Percentiles rank a stretch among this genome's conserved stretches.
Conservation (phyloP, 2,113 vertebrate species). For the Lepus europaeus region DNA sequence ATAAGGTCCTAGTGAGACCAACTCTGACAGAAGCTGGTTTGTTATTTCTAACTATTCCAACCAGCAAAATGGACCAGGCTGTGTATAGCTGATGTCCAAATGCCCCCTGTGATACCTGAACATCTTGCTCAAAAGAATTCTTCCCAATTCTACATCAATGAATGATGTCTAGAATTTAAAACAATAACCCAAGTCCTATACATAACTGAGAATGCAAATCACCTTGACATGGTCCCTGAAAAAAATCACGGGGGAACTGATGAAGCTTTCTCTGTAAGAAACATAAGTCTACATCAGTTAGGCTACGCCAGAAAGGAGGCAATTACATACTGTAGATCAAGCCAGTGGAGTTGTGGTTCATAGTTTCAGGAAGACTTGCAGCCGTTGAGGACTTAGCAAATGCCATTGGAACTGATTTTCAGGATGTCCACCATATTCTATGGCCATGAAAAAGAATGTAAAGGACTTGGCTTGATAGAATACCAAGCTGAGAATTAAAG, state of each 20-base stretch:
- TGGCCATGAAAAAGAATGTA: not conserved
- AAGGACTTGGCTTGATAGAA: slow-evolving; percentile 3
- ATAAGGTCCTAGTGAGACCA: not conserved
- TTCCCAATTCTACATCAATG: slow-evolving; percentile 10
- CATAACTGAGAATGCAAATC: slow-evolving; percentile 42
- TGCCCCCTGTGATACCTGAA: not conserved
- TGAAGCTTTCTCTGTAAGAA: not conserved
- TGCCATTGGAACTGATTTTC: not conserved
- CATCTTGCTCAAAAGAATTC: slow-evolving; percentile 17
- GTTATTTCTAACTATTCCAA: not conserved
- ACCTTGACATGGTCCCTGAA: not conserved
- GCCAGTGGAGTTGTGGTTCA: not conserved
- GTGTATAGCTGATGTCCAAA: not conserved
- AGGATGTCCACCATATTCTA: not conserved
- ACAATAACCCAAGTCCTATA: not conserved
- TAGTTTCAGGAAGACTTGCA: not conserved
- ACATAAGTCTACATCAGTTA: not conserved
- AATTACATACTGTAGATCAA: not conserved
- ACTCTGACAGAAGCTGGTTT: not conserved
- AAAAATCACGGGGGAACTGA: slow-evolving; percentile 42
- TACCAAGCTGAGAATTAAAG: slow-evolving; percentile 50
- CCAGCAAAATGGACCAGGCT: not conserved
- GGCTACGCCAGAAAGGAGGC: not conserved
- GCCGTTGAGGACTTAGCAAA: not conserved
- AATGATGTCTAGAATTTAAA: slow-evolving; percentile 42